phyloP scores from a whole-genome alignment of 2,888 invertebrate genomes.

The Nudaria mundana region DNA sequence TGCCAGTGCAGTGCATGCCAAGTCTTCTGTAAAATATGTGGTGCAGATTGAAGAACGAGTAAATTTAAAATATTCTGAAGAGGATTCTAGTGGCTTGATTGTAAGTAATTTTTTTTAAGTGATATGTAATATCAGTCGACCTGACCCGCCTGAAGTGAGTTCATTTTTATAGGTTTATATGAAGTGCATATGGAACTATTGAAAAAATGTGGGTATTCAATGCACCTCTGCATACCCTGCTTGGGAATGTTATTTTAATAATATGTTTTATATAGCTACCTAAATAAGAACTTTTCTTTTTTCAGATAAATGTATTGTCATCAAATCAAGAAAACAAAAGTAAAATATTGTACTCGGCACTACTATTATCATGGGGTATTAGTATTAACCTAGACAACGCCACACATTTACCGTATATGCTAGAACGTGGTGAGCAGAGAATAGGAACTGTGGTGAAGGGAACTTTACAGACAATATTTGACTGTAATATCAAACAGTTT shows the following conservation, averaged over 20 bases:
- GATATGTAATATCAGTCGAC: too few species aligned
- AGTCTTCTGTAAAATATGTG: conserved; percentile 47
- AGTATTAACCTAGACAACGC: conserved; percentile 41
- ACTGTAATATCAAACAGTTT: conserved; percentile 66
- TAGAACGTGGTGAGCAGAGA: conserved; percentile 66
- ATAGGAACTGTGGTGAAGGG: conserved; percentile 55
- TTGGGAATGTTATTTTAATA: too few species aligned
- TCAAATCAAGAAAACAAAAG: conserved; percentile 45
- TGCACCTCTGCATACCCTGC: too few species aligned
- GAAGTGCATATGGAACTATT: too few species aligned
- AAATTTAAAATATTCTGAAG: conserved; percentile 57
- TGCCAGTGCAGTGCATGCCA: conserved; percentile 45
- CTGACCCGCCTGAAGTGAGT: too few species aligned
- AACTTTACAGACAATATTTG: conserved; percentile 64
- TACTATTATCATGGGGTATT: conserved; percentile 68
- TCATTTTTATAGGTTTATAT: too few species aligned
- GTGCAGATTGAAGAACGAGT: conserved; percentile 56
- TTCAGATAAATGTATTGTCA: conserved; percentile 59
- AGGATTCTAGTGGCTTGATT: conserved; percentile 60
- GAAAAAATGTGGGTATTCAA: too few species aligned
- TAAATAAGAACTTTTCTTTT: too few species aligned
- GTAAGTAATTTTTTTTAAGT: conserved; percentile 40
- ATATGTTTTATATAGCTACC: too few species aligned
- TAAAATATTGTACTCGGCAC: conserved; percentile 56
- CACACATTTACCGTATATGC: conserved; percentile 65